Evolutionary conservation across 2,113 vertebrate genomes (phyloP), one percentile per base, ranked within the genome.

Genomic region (Pseudopipra pipra): DNA sequence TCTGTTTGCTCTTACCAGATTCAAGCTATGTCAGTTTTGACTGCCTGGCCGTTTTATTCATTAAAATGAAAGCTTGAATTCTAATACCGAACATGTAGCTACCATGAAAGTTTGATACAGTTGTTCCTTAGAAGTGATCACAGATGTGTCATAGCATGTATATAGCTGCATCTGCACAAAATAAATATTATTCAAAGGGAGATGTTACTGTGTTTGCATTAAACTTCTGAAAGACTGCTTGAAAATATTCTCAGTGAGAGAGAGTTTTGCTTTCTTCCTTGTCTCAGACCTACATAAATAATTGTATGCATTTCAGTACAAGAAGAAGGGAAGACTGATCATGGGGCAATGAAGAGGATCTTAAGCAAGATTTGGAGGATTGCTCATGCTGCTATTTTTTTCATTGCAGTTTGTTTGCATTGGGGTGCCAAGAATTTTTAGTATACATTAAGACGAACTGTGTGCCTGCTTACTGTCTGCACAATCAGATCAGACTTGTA

Each of bases 381-480:
- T 90, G 31, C 22, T 85, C 43, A 12, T 30, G 8, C 23, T 65
- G 66, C 22, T 90, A 27, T 65, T 72, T 95, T 94, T 66, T 89
- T 87, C 33, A 76, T 58, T 79, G 43, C 37, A 67, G 71, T 63
- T 52, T 91, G 21, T 86, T 77, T 95, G 58, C 52, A 17, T 75
- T 63, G 51, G 54, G 39, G n/a, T 88, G 86, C 55, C 83, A 91
- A 89, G 68, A 91, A 95, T 83, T 91, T 95, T 96, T 93, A 87
- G 87, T 73, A 43, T 62, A 58, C 3, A 4, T 73, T 85, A 52
- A 52, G 81, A 74, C 5, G 47, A 72, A 35, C 37, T 56, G 9
- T 37, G 10, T 82, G 62, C 59, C 73, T 70, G 77, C 72, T 85
- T 90, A 51, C 31, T 85, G 56, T 72, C 88, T 85, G 81, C 13